phyloP scores from a whole-genome alignment of 2,888 invertebrate genomes.

The Cyaniris semiargus region DNA sequence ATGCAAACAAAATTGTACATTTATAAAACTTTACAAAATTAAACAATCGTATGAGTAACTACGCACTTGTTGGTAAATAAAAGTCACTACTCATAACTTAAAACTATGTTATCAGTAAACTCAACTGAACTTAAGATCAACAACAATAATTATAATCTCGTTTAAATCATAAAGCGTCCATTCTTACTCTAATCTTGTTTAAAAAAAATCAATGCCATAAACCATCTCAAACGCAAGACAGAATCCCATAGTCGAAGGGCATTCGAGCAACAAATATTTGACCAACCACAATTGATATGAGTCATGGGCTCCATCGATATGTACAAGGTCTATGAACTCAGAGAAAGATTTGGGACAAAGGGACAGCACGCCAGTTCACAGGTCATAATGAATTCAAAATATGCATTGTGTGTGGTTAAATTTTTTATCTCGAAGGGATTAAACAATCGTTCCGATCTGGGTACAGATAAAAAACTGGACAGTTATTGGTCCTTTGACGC shows the following conservation, averaged over 20 bases:
- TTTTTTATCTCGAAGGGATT: slow-evolving; percentile 53
- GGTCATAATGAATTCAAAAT: slow-evolving; percentile 76
- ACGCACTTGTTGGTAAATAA: background rate
- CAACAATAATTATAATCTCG: slow-evolving; percentile 14
- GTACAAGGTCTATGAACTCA: slow-evolving; percentile 56
- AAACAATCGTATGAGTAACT: too few species aligned
- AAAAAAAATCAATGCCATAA: slow-evolving; percentile 38
- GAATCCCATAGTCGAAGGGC: slow-evolving; percentile 44
- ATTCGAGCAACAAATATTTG: slow-evolving; percentile 52
- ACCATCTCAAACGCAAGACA: slow-evolving; percentile 39
- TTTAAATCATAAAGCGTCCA: background rate
- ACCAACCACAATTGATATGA: slow-evolving; percentile 55
- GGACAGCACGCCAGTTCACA: slow-evolving; percentile 59
- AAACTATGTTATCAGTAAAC: background rate
- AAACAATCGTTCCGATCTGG: slow-evolving; percentile 67
- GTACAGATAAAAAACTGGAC: slow-evolving; percentile 53
- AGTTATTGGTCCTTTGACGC: slow-evolving; percentile 52
- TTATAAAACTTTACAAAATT: too few species aligned
- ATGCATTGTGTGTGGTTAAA: slow-evolving; percentile 67
- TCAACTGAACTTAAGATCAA: background rate
- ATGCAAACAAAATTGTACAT: too few species aligned
- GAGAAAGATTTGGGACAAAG: slow-evolving; percentile 55
- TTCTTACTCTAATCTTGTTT: slow-evolving; percentile 13
- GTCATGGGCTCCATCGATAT: slow-evolving; percentile 52
- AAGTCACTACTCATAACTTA: background rate